Conservation (phyloP, 2,113 vertebrate species). For the Varanus salvator region DNA sequence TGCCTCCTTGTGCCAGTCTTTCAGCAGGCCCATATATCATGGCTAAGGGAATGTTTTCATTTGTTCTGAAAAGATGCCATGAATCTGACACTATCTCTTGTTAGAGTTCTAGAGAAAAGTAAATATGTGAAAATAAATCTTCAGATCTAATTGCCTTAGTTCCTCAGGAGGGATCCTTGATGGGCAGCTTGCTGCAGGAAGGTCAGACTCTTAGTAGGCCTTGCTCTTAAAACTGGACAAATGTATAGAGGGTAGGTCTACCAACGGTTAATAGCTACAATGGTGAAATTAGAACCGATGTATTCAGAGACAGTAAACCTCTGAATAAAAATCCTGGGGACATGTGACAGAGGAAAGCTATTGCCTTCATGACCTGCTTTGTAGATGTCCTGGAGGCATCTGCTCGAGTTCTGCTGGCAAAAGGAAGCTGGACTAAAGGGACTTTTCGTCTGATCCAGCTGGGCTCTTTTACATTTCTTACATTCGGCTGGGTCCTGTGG, state of each 20-base stretch:
- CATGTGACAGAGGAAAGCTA: not conserved
- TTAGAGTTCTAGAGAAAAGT: not conserved
- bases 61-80: not conserved
- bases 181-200: not conserved
- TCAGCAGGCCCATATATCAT: not conserved
- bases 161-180: not conserved
- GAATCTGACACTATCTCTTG: not conserved
- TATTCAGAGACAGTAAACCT: not conserved
- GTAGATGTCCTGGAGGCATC: not conserved
- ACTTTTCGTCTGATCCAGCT: not conserved
- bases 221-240: not conserved
- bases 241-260: not conserved
- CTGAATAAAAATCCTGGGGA: not conserved
- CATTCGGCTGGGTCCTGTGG: not conserved
- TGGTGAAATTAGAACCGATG: not conserved
- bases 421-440: not conserved
- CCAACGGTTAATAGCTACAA: not conserved
- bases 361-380: not conserved
- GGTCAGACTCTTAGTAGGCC: not conserved
- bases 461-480: not conserved
- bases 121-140: not conserved
- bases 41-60: slow-evolving; percentile 4
- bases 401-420: not conserved
- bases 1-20: not conserved
- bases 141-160: no score